Evolutionary conservation across 2,113 vertebrate species (phyloP).

Genomic region (Platichthys stellatus): DNA sequence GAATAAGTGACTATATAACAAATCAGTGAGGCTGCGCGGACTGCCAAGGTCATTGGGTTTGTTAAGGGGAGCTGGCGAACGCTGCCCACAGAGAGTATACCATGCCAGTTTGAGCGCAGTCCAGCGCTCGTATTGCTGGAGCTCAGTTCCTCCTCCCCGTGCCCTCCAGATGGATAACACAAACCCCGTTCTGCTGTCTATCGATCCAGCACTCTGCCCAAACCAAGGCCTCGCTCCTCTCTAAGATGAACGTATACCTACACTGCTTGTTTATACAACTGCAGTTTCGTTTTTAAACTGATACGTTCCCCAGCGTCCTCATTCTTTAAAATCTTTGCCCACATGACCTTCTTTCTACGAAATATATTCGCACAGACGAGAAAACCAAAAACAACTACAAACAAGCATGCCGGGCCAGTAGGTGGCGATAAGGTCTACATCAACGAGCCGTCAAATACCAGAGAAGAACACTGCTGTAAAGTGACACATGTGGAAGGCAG

Average conservation of each 20-base stretch:
- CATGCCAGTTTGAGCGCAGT: constrained; percentile 67
- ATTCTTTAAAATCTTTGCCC: too few species aligned
- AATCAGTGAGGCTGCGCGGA: constrained; percentile 46
- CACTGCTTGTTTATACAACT: neutral
- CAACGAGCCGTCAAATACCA: too few species aligned
- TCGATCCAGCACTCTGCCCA: constrained; percentile 52
- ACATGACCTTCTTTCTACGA: too few species aligned
- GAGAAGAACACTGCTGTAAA: too few species aligned
- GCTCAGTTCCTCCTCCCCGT: constrained; percentile 60
- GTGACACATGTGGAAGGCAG: too few species aligned
- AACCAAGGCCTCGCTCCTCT: constrained; percentile 28
- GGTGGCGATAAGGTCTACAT: too few species aligned
- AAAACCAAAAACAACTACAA: too few species aligned
- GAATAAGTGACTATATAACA: constrained; percentile 77
- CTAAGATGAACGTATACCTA: constrained; percentile 12
- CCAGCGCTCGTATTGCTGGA: constrained; percentile 66
- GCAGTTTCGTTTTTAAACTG: too few species aligned
- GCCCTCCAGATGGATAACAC: constrained; percentile 70
- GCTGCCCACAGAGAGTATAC: constrained; percentile 68
- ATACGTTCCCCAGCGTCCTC: too few species aligned
- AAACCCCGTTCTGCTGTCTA: constrained; percentile 47
- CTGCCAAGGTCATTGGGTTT: constrained; percentile 78
- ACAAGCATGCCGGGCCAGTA: too few species aligned
- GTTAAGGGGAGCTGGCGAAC: constrained; percentile 66
- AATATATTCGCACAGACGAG: too few species aligned